Evolutionary conservation across 2,888 invertebrate species (phyloP).

Genomic region (Gasteruption jaculator): DNA sequence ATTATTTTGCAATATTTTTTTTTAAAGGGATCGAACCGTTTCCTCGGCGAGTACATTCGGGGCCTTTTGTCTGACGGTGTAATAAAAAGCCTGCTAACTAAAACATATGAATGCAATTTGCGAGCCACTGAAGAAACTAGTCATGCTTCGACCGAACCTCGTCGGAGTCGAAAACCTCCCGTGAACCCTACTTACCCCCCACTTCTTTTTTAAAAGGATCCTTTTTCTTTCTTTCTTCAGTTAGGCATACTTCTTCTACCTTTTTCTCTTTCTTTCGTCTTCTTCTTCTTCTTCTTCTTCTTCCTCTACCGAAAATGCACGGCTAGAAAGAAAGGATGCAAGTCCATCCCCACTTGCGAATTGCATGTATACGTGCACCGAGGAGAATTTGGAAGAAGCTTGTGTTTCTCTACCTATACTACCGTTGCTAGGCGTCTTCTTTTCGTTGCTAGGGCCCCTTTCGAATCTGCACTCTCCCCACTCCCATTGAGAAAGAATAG

Average conservation of each 20-base stretch:
- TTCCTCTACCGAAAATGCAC: conserved; percentile 10
- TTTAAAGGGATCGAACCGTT: too few relatives aligned
- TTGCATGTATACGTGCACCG: conserved; percentile 8
- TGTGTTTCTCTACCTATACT: conserved; percentile 2
- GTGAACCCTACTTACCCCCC: conserved; percentile 53
- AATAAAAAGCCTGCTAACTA: too few relatives aligned
- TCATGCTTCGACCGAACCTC: conserved; percentile 37
- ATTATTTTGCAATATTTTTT: too few relatives aligned
- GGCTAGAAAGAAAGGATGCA: conserved; percentile 20
- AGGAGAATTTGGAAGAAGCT: background rate
- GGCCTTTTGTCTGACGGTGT: too few relatives aligned
- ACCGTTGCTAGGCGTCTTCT: conserved; percentile 48
- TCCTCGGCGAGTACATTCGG: too few relatives aligned
- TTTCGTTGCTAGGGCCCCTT: conserved; percentile 49
- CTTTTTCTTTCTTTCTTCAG: conserved; percentile 33
- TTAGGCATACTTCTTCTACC: conserved; percentile 32
- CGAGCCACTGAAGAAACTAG: conserved; percentile 50
- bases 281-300: too few relatives aligned
- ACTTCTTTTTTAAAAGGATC: too few relatives aligned
- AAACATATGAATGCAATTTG: too few relatives aligned
- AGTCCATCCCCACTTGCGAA: conserved; percentile 24
- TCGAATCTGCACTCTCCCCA: conserved; percentile 19
- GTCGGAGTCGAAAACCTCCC: conserved; percentile 52
- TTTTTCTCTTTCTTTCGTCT: too few relatives aligned
- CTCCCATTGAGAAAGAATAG: conserved; percentile 36